Conservation (phyloP, 2,888 invertebrate genomes). For the Unio pictorum region DNA sequence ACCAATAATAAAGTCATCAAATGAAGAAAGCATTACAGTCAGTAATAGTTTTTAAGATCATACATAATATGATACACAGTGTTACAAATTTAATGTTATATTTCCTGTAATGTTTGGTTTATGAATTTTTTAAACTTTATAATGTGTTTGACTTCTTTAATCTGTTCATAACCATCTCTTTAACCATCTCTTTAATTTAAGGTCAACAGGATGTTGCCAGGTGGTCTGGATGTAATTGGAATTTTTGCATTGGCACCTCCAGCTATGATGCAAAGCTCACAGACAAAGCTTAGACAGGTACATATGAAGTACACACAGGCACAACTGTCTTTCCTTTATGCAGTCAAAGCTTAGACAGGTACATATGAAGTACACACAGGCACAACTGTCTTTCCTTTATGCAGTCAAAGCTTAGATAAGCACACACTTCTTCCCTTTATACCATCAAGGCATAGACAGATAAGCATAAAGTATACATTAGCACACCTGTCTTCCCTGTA, state of each 20-base stretch:
- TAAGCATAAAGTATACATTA: no score
- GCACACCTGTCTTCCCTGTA: no score
- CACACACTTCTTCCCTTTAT: no score
- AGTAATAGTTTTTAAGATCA: no score
- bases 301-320: no score
- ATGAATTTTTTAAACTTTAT: background rate
- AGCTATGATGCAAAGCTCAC: conserved; percentile 54
- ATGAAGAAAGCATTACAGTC: no score
- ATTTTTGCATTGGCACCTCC: conserved; percentile 80
- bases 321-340: background rate
- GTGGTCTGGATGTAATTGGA: conserved; percentile 89
- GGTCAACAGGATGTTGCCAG: conserved; percentile 90
- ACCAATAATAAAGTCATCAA: no score
- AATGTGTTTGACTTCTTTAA: background rate
- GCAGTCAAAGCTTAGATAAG: no score
- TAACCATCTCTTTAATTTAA: conserved; percentile 49
- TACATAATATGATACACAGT: no score
- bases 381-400: background rate
- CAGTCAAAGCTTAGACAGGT: conserved; percentile 64
- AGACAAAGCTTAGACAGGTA: conserved; percentile 63
- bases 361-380: background rate
- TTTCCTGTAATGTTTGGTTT: background rate
- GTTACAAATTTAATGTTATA: background rate
- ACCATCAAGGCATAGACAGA: no score
- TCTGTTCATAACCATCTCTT: background rate